Base-by-base conservation (phyloP, 1,140 invertebrate genomes). In the Penaeus chinensis region DNA sequence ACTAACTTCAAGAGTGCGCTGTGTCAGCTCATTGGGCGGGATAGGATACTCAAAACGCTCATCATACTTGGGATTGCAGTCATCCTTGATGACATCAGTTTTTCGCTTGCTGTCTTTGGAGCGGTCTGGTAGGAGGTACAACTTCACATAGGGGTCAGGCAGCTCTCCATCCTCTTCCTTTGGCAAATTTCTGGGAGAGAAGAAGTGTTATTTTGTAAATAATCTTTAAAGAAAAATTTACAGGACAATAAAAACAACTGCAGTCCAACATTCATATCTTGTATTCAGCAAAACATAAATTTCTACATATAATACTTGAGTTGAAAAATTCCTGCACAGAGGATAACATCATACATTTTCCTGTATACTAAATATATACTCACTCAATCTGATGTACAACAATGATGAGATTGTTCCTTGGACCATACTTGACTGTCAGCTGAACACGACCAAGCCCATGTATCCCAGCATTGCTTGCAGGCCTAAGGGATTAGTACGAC, bases 101-200 rank as follows among this genome's bases (percentile, higher is more conserved):
- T 98, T 99, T 60, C 96, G 94, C 92, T 99, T 99, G 0, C 95
- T 95, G 90, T 97, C 96, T 92, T 96, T 97, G 37, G 95, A 94
- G 61, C 95, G 94, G 89, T 98, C 97, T 0, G 98, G 98, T 63
- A 98, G 92, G 63, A 99, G 93, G 92, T 99, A 98, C 27, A 99
- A 92, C 91, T 98, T 98, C 0, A 99, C 97, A 92, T 99, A 99
- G 0, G 98, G 97, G 93, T 99, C 98, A 1, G 98, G 97, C 90
- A 98, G 95, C 91, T 97, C 97, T 20, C 89, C 89, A 24, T 96
- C 95, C 92, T 98, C 97, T 90, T 96, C 96, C 32, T 97, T 92
- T 10, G 96, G 96, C 85, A 99, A 94, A 93, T 98, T 96, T 20
- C 93, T 93, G 81, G 87, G 18, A 91, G 86, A 42, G 86, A 89